Evolutionary conservation across 2,797 vertebrate genomes (phyloP), one percentile per base, ranked within the genome.

Genomic region (Clarias pachynema): DNA sequence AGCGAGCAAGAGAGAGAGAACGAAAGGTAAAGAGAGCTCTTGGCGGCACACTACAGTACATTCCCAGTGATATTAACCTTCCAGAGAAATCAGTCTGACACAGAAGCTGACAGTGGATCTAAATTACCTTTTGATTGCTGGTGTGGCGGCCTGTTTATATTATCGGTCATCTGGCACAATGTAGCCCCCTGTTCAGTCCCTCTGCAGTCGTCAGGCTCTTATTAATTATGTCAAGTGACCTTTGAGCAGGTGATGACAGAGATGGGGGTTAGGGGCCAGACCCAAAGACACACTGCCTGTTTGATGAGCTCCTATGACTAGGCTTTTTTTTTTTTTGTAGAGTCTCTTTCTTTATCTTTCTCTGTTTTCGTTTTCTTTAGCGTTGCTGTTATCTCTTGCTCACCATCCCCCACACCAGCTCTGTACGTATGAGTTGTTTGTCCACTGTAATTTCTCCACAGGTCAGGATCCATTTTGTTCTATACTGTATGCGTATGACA

Each of bases 221-320:
- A 95, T 96, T 96, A 96, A 94, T 90, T 89, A 88, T 87, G 86
- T 87, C 90, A 93, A 93, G 92, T 93, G 93, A 95, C 93, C 94
- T 95, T 94, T 95, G 89, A 94, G 82, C 90, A 92, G 91, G 91
- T 92, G 94, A 90, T 95, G 95, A 95, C 88, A 90, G 91, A 87
- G 82, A 80, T 73, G 83, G 83, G 81, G 84, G 73, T 86, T 81
- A 77, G 80, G 65, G 86, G 84, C 84, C 79, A 72, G 81, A 49
- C 26, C 60, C 26, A 81, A 56, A 84, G 69, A 86, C 68, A 81
- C 29, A 86, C 63, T 66, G 84, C 73, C 75, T 74, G 18, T 86
- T 74, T 90, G 86, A 90, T 86, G 84, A 80, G 79, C 56, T 88
- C 29, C 77, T 62, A 85, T 89, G 85, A 87, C 82, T 88, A 79